A percentile compares a stretch with the other conserved stretches of the same genome.
These are phyloP conservation scores for Notoglanidium macrostoma DNA, from an alignment of 2,797 vertebrate genomes.

Conservation along the genomic window DNA sequence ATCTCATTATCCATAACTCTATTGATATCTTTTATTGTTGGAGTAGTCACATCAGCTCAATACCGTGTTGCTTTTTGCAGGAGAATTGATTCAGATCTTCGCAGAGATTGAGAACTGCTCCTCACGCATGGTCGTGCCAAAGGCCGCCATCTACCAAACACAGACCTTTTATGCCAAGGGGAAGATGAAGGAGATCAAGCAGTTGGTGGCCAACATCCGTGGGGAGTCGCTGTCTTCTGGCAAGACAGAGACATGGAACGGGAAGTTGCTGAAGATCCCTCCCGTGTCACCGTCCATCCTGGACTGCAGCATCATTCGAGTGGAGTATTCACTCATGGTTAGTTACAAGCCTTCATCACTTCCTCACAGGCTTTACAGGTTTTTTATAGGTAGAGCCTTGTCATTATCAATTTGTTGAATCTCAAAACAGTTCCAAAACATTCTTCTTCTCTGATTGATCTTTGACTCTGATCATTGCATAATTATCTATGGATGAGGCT, in stretches of 20 bases:
- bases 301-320: constrained; percentile 94
- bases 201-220: constrained; percentile 89
- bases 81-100: constrained; percentile 97
- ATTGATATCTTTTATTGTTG: neutral
- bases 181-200: constrained; percentile 96
- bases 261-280: constrained; percentile 92
- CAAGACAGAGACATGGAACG: constrained; percentile 96
- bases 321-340: constrained; percentile 94
- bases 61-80: constrained; percentile 65
- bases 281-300: constrained; percentile 96
- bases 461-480: neutral
- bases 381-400: neutral
- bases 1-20: neutral
- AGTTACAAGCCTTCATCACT: constrained; percentile 49
- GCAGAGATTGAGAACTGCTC: constrained; percentile 98
- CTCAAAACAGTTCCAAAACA: neutral
- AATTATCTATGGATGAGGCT: no score
- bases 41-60: neutral
- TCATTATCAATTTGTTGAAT: no score
- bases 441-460: neutral
- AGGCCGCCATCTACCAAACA: constrained; percentile 95
- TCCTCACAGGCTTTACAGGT: neutral
- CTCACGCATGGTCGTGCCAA: constrained; percentile 93
- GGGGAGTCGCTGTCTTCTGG: constrained; percentile 91
- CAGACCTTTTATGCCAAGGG: constrained; percentile 96